phyloP scores from a whole-genome alignment of 1,140 invertebrate genomes.

The Drosophila nikananu region DNA sequence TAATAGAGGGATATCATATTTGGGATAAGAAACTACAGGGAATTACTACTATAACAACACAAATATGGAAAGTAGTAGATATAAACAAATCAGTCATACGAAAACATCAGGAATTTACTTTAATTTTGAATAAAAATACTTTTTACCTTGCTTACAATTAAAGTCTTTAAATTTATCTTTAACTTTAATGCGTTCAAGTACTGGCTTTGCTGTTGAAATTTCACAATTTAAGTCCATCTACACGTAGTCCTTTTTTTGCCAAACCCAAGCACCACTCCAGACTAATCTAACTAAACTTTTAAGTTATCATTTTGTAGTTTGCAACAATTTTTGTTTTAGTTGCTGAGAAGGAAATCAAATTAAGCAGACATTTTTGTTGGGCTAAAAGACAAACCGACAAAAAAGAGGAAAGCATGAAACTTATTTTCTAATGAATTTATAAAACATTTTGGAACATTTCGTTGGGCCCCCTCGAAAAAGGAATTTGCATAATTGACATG shows the following conservation, averaged over 20 bases:
- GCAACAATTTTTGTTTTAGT: conserved; percentile 19
- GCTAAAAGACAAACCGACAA: not conserved
- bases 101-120: not conserved
- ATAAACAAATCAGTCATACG: not conserved
- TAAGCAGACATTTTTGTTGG: conserved; percentile 53
- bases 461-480: conserved; percentile 49
- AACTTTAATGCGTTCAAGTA: not conserved
- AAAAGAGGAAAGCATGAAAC: conserved; percentile 17
- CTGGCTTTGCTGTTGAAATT: not conserved
- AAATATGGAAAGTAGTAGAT: not conserved
- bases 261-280: not conserved
- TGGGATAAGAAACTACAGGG: not conserved
- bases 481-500: conserved; percentile 74
- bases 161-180: not conserved
- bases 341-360: conserved; percentile 57
- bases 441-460: conserved; percentile 69
- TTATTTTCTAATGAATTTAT: conserved; percentile 77
- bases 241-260: not conserved
- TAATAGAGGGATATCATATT: conserved; percentile 39
- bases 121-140: no score
- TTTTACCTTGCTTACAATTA: not conserved
- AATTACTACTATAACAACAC: not conserved
- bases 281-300: conserved; percentile 50
- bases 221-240: not conserved
- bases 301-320: conserved; percentile 72